Evolutionary conservation across 2,888 invertebrate species (phyloP).

Genomic region (Aplocera efformata): DNA sequence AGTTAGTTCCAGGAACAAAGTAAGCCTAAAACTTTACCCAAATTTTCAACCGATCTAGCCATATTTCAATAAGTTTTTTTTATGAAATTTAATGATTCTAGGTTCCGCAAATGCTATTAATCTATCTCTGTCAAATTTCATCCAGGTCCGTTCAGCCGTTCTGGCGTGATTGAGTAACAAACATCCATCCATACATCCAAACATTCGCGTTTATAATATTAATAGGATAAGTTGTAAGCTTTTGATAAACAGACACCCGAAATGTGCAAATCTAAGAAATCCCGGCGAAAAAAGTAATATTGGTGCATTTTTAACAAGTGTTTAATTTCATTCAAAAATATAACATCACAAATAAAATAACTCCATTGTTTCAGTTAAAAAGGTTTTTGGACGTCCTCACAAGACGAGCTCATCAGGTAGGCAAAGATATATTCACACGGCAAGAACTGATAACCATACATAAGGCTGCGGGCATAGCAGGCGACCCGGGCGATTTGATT

Average conservation of each 20-base stretch:
- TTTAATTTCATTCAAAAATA: neutral
- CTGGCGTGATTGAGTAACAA: too few relatives aligned
- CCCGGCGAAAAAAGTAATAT: neutral
- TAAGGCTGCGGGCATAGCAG: slow-evolving; percentile 81
- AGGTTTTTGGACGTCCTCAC: slow-evolving; percentile 86
- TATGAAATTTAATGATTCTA: slow-evolving; percentile 5
- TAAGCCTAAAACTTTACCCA: slow-evolving; percentile 52
- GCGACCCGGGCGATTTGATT: slow-evolving; percentile 85
- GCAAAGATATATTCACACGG: slow-evolving; percentile 86
- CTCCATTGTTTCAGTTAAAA: slow-evolving; percentile 80
- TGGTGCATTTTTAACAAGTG: slow-evolving; percentile 1
- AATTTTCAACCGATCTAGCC: neutral
- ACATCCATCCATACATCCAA: too few relatives aligned
- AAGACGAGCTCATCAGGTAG: slow-evolving; percentile 81
- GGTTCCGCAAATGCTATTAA: too few relatives aligned
- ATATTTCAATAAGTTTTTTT: slow-evolving; percentile 2
- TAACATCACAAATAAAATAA: neutral
- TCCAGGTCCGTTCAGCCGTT: too few relatives aligned
- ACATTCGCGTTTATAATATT: too few relatives aligned
- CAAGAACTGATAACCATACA: slow-evolving; percentile 89
- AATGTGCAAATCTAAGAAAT: too few relatives aligned
- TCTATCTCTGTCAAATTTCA: too few relatives aligned
- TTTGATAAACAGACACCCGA: too few relatives aligned
- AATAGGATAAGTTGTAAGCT: too few relatives aligned
- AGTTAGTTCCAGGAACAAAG: slow-evolving; percentile 85